Evolutionary conservation across 2,113 vertebrate species (phyloP), one percentile per base, ranked within the genome.

Genomic region (Narcine bancroftii): DNA sequence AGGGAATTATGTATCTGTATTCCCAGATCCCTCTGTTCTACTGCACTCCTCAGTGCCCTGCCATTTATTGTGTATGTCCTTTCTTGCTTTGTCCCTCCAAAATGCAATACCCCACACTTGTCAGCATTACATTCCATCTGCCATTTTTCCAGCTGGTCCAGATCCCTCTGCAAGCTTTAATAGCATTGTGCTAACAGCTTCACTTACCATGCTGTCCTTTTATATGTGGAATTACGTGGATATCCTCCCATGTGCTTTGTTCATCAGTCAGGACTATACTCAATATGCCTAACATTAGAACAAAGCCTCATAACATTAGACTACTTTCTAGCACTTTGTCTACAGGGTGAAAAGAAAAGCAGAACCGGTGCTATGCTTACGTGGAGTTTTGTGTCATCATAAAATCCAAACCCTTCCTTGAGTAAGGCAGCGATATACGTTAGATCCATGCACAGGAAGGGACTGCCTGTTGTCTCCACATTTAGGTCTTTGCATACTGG

Each of bases 361-460:
- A 53, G 26, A 79, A 42, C 26, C 13, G 0, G 36, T 26, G n/a
- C 33, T 6, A 36, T 53, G 15, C 94, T 96, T 93, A 98, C 98
- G 97, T 98, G 96, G 94, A 99, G 94, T 92, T 97, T 92, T 0
- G 98, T 99, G 95, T 93, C 96, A 92, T 98, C 98, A 93, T 96
- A 96, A 95, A 99, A 99, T 94, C 98, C 98, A 93, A 99, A 99
- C 29, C 98, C 99, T 87, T 99, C 98, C 94, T 97, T 99, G 94
- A 99, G 94, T 94, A 99, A 96, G 94, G 97, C 98, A 26, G 98
- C 97, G 95, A 99, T 99, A 92, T 99, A 99, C 85, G 97, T 96
- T 94, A 99, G 97, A 94, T 99, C 98, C 98, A 99, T 99, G 95
- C 99, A 99, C 75, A 99, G 96, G 95, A 97, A 99, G 76, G 98